phyloP scores from a whole-genome alignment of 2,113 vertebrate genomes.

The Cephalophus harveyi region DNA sequence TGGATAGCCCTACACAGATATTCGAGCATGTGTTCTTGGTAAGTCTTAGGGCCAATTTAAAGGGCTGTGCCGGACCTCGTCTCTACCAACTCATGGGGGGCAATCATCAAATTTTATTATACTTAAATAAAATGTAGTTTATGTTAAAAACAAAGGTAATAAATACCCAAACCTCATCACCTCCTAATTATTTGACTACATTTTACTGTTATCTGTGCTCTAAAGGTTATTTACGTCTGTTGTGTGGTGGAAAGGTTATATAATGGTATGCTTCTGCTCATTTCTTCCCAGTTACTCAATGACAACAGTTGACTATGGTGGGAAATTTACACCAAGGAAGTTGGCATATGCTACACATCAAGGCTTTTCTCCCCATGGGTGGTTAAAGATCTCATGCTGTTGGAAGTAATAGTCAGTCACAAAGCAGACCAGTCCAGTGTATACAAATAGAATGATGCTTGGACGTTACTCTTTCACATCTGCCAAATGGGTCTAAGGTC shows the following conservation, averaged over 20 bases:
- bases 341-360: not conserved
- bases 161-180: not conserved
- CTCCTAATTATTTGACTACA: not conserved
- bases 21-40: slow-evolving; percentile 98
- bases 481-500: not conserved
- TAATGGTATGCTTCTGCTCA: not conserved
- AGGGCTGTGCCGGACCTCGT: not conserved
- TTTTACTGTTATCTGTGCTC: not conserved
- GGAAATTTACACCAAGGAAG: slow-evolving; percentile 14
- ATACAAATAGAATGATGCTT: not conserved
- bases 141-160: slow-evolving; percentile 14
- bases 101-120: not conserved
- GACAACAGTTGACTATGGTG: not conserved
- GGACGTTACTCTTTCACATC: not conserved
- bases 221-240: not conserved
- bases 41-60: slow-evolving; percentile 62
- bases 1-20: slow-evolving; percentile 98
- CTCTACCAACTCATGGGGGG: not conserved
- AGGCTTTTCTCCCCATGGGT: not conserved
- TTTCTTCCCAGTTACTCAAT: not conserved
- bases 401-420: not conserved
- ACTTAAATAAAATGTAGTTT: slow-evolving; percentile 36
- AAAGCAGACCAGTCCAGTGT: not conserved
- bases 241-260: not conserved
- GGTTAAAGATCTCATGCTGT: slow-evolving; percentile 24